These are phyloP conservation scores for Xenopus borealis DNA, from an alignment of 2,113 vertebrate species.

Conservation along the genomic window DNA sequence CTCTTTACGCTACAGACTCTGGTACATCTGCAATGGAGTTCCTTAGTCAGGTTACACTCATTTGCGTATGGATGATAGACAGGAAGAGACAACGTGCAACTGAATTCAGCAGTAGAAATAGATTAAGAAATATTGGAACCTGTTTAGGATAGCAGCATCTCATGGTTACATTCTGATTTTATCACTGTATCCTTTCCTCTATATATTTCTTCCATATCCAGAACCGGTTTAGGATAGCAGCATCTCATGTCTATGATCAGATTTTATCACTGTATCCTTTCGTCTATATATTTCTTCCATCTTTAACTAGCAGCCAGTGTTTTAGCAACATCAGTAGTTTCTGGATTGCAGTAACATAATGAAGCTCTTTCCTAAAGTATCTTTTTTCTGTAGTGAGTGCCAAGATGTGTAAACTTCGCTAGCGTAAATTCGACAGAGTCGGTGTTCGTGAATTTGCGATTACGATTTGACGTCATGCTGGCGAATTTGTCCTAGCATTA, in stretches of 20 bases:
- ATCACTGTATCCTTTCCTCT: not conserved
- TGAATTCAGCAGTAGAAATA: too few species aligned
- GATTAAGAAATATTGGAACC: too few species aligned
- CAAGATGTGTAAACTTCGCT: constrained; percentile 44
- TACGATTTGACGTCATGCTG: too few species aligned
- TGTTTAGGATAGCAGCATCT: not conserved
- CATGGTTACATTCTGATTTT: not conserved
- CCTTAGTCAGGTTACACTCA: too few species aligned
- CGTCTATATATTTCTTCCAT: constrained; percentile 27
- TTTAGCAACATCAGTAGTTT: constrained; percentile 33
- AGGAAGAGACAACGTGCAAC: too few species aligned
- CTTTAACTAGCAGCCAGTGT: constrained; percentile 30
- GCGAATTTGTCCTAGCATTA: too few species aligned
- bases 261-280: not conserved
- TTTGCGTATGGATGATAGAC: too few species aligned
- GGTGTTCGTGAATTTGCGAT: too few species aligned
- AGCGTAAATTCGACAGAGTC: too few species aligned
- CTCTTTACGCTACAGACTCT: too few species aligned
- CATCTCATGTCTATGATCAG: not conserved
- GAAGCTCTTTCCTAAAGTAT: constrained; percentile 42
- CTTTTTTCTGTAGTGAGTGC: constrained; percentile 41
- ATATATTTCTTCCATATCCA: constrained; percentile 28
- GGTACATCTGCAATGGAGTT: too few species aligned
- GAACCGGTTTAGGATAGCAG: not conserved
- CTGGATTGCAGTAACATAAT: constrained; percentile 41